Conservation (phyloP, 2,888 invertebrate genomes). For the Atherix ibis region DNA sequence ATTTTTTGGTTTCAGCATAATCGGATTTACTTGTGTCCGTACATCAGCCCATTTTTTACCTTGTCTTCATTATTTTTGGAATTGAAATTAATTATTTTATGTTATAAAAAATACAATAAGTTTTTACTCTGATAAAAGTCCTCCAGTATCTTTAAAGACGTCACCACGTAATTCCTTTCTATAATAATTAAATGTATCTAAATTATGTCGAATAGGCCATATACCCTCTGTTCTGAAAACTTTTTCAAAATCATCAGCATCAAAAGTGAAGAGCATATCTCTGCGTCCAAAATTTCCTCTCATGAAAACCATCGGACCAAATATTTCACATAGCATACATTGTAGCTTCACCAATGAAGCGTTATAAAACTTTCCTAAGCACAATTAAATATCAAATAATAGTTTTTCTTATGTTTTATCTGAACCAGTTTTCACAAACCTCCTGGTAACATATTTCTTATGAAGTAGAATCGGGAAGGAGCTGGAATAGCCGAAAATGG, state of each 20-base stretch:
- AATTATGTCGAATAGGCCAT: conserved; percentile 33
- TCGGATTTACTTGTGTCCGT: conserved; percentile 46
- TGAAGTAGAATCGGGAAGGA: conserved; percentile 15
- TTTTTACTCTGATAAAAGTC: conserved; percentile 22
- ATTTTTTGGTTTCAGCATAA: conserved; percentile 40
- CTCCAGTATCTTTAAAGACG: conserved; percentile 25
- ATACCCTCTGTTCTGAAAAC: conserved; percentile 33
- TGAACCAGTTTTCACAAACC: too few relatives aligned
- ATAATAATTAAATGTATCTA: conserved; percentile 32
- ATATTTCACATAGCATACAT: conserved; percentile 16
- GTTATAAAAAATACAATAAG: conserved; percentile 22
- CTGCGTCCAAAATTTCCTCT: conserved; percentile 20
- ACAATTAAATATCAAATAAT: too few relatives aligned
- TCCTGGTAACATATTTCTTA: conserved; percentile 21
- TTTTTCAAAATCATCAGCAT: conserved; percentile 36
- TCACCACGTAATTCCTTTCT: conserved; percentile 27
- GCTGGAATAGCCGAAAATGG: conserved; percentile 20
- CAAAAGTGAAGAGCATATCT: conserved; percentile 34
- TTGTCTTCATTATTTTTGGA: conserved; percentile 36
- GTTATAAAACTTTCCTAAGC: conserved; percentile 18
- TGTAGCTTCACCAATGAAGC: conserved; percentile 20
- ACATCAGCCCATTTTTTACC: conserved; percentile 50
- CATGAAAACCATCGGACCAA: conserved; percentile 34
- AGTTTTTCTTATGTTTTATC: too few relatives aligned
- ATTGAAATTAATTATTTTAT: too few relatives aligned